Evolutionary conservation across 2,888 invertebrate genomes (phyloP), one percentile per base, ranked within the genome.

Genomic region (Dryadula phaetusa): DNA sequence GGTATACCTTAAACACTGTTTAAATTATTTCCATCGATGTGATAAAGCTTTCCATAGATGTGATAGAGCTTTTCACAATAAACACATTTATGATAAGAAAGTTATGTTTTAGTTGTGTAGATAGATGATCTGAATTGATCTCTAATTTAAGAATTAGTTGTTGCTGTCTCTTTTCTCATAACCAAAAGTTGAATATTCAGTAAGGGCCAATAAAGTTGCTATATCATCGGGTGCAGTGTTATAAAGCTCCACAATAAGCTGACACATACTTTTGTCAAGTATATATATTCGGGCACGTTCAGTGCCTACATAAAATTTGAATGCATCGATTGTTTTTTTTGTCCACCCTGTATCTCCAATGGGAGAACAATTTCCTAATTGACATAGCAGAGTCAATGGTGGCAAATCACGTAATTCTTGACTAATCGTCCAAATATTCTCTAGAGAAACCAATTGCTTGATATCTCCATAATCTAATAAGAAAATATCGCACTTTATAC

Each of bases 191-290:
- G 77, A 70, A 62, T 72, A 76, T 4, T 72, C 77, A n/a, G 75
- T 73, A 10, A 77, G 62, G 0, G 76, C 77, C 7, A 82, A 42
- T 73, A 81, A 73, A 18, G 77, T 79, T 0, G 77, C 72, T 22
- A 82, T 77, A 61, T 81, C 79, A 63, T 79, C 75, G 4, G 79
- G 78, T 20, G 76, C 73, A 3, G 75, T 69, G 42, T 81, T 80
- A 37, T 66, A 47, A 20, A 81, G 62, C 37, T 75, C 72, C 3
- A 81, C 79, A 7, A 75, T 60, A 14, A 78, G 69, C 16, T 73
- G 69, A 6, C 73, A 70, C 0, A 62, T n/a, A 2, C 46, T 72
- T 40, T 70, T 75, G 1, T 72, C 75, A 62, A 65, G 66, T 5
- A 80, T 69, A 16, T 73, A 42, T 52, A 82, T 74, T 54, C 71